Evolutionary conservation across 2,888 invertebrate species (phyloP), one percentile per base, ranked within the genome.

Genomic region (Electrophaes corylata): DNA sequence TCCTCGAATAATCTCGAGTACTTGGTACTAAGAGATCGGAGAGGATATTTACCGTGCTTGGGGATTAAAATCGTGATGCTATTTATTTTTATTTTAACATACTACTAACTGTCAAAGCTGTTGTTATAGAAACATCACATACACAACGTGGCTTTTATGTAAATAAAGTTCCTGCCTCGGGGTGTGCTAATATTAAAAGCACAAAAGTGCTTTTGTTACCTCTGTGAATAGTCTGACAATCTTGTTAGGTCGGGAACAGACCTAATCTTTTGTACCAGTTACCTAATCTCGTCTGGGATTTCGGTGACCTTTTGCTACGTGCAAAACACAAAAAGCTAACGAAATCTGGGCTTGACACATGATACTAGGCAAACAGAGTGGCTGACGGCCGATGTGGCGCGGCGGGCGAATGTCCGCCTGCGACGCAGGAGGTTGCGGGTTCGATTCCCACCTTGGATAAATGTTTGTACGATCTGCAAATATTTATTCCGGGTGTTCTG

Each of bases 111-210:
- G 40, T 54, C 53, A 54, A 23, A 46, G 23, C 23, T 18, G 20
- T 47, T 40, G 23, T 19, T 47, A 37, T n/a, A 57, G 37, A 23
- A 43, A 49, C 35, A 16, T 14, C 14, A 19, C 18, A 20, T 44
- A 84, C 84, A 86, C 84, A 84, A 86, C 84, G 80, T 78, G 79
- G 85, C 80, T 83, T 85, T 84, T 88, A 88, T 88, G 89, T 88
- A 88, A 88, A 88, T 87, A 83, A 79, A 73, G 72, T 75, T 78
- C 74, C 78, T 72, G 86, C 87, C 85, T 69, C 76, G 64, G 86
- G 88, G 84, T 83, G 80, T 81, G 78, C 79, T 79, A 84, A 86
- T 89, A 89, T 88, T 88, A 88, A 89, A 88, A 88, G 86, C n/a
- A n/a, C n/a, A n/a, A n/a, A n/a, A n/a, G n/a, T n/a, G 78, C 88